phyloP scores from a whole-genome alignment of 2,113 vertebrate genomes.

The Cichladusa arquata region DNA sequence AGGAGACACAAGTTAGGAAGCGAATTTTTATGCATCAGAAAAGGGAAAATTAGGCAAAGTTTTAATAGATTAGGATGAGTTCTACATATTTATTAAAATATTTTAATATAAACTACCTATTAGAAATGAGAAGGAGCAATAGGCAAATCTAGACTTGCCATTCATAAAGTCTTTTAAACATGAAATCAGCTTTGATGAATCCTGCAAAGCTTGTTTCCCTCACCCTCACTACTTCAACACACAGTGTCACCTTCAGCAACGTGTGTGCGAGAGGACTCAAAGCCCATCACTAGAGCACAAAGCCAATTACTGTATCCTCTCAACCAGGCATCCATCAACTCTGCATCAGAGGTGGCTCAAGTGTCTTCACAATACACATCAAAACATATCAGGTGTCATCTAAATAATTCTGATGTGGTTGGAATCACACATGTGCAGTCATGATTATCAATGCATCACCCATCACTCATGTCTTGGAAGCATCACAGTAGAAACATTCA shows the following conservation, averaged over 20 bases:
- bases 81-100: not conserved
- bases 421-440: not conserved
- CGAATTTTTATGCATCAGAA: not conserved
- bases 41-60: not conserved
- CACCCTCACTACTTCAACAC: not conserved
- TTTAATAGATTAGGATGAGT: not conserved
- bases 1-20: not conserved
- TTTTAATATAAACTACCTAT: not conserved
- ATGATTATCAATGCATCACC: not conserved
- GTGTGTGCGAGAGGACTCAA: fast-evolving
- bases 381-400: not conserved
- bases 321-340: not conserved
- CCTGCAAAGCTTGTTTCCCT: not conserved
- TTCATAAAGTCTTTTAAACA: not conserved
- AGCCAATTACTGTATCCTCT: not conserved
- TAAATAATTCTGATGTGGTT: not conserved
- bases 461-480: not conserved
- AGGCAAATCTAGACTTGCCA: not conserved
- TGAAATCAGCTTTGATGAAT: not conserved
- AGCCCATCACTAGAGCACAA: not conserved
- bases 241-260: not conserved
- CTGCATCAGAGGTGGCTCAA: not conserved
- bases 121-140: not conserved
- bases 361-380: not conserved
- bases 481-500: not conserved